These are phyloP conservation scores for Muricea muricata DNA, from an alignment of 92 coral and sea anemone species.

Conservation along the genomic window DNA sequence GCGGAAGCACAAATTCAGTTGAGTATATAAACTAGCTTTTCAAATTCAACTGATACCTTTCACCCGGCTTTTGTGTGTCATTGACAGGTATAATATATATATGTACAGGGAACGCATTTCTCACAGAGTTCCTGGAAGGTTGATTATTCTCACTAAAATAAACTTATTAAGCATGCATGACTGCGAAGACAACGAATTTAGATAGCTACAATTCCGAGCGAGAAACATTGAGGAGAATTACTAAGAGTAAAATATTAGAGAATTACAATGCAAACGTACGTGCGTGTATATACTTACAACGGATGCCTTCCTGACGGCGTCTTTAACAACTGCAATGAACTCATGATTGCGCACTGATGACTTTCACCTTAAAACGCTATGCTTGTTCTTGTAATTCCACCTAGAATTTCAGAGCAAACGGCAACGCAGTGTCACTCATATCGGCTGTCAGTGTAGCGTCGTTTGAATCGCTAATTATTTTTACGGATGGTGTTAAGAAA, in stretches of 20 bases:
- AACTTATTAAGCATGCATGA: too few relatives aligned
- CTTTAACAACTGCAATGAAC: not conserved
- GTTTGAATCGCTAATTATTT: not conserved
- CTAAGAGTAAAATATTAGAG: not conserved
- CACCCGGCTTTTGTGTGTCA: too few relatives aligned
- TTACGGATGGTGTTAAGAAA: not conserved
- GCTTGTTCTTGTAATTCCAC: not conserved
- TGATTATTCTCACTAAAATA: too few relatives aligned
- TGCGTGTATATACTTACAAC: not conserved
- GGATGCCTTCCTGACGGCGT: slow-evolving; percentile 30
- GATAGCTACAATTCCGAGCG: too few relatives aligned
- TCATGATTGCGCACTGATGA: too few relatives aligned
- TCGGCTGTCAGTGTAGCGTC: not conserved
- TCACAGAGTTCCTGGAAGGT: too few relatives aligned
- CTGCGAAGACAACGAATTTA: too few relatives aligned
- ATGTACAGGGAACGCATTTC: too few relatives aligned
- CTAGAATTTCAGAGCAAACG: not conserved
- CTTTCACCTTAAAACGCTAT: not conserved
- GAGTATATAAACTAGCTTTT: too few relatives aligned
- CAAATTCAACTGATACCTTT: too few relatives aligned
- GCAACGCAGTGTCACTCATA: not conserved
- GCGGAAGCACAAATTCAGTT: too few relatives aligned
- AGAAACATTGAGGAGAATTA: not conserved
- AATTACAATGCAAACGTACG: not conserved
- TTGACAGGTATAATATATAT: too few relatives aligned